Evolutionary conservation across 2,888 invertebrate species (phyloP).

Genomic region (Patella depressa): DNA sequence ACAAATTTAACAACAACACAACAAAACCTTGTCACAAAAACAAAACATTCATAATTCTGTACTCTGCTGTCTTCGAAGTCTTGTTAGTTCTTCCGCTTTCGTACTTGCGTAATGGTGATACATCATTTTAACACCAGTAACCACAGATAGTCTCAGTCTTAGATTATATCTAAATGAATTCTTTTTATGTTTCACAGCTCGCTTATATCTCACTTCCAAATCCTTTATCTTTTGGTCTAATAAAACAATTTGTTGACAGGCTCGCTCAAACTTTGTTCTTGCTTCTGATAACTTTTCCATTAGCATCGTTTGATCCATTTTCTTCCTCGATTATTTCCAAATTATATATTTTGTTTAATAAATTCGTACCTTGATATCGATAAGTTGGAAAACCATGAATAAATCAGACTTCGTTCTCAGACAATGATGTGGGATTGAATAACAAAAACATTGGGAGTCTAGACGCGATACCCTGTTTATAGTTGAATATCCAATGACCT

Average conservation of each 20-base stretch:
- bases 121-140: conserved; percentile 69
- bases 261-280: conserved; percentile 58
- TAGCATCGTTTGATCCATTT: conserved; percentile 22
- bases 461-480: too few relatives aligned
- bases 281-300: conserved; percentile 43
- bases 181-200: conserved; percentile 64
- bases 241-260: conserved; percentile 63
- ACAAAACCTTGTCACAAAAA: too few relatives aligned
- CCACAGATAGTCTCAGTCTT: conserved; percentile 59
- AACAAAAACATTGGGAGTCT: too few relatives aligned
- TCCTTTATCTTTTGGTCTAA: conserved; percentile 66
- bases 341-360: neutral
- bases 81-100: conserved; percentile 62
- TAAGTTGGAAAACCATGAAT: too few relatives aligned
- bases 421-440: too few relatives aligned
- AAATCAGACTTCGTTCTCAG: too few relatives aligned
- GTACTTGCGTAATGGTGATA: conserved; percentile 67
- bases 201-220: conserved; percentile 62
- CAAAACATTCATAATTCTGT: too few relatives aligned
- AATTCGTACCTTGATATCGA: too few relatives aligned
- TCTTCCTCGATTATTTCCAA: neutral
- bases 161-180: conserved; percentile 65
- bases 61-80: conserved; percentile 47
- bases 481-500: too few relatives aligned
- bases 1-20: too few relatives aligned